Evolutionary conservation across 2,113 vertebrate genomes (phyloP).

Genomic region (Syrmaticus mikado): DNA sequence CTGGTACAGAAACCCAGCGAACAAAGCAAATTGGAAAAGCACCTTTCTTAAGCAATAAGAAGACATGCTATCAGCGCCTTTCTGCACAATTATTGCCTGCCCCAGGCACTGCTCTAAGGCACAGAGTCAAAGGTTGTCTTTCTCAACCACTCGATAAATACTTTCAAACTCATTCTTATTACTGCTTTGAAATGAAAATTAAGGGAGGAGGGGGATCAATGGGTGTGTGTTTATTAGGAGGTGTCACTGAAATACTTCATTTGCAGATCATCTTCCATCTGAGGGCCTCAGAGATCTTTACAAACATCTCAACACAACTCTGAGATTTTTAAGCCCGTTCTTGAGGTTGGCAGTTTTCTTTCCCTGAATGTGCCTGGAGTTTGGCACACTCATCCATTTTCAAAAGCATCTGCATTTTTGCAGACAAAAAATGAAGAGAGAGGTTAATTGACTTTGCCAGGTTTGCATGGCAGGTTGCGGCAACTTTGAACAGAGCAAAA

Average conservation of each 20-base stretch:
- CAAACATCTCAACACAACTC: background rate
- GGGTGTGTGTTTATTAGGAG: background rate
- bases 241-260: background rate
- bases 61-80: constrained; percentile 7
- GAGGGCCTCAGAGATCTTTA: background rate
- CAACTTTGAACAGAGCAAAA: background rate
- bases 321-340: background rate
- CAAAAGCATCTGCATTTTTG: background rate
- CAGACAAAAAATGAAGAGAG: background rate
- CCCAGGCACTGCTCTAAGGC: constrained; percentile 60
- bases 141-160: constrained; percentile 42
- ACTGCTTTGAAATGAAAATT: constrained; percentile 13
- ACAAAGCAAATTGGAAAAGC: constrained; percentile 64
- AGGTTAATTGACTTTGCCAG: background rate
- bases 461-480: background rate
- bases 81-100: constrained; percentile 60
- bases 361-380: background rate
- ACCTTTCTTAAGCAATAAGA: constrained; percentile 45
- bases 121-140: constrained; percentile 55
- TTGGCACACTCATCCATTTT: background rate
- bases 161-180: constrained; percentile 32
- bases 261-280: background rate
- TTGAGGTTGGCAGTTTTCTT: background rate
- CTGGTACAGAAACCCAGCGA: background rate
- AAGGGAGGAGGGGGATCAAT: background rate